A percentile compares a stretch with the other conserved stretches of the same genome.
Conservation (phyloP, 2,113 vertebrate species). For the Pristiophorus japonicus region DNA sequence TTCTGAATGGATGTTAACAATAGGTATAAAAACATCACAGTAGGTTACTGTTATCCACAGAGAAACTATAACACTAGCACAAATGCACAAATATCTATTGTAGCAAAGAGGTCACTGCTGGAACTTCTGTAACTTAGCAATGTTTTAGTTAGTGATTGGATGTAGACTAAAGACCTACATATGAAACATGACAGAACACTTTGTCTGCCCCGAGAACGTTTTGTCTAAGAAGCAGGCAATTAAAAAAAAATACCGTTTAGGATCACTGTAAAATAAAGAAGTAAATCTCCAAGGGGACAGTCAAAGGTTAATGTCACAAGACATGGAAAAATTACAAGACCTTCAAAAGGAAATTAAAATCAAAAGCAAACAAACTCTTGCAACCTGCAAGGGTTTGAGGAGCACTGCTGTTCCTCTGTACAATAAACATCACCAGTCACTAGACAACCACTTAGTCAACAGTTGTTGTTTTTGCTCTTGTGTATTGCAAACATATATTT, state of each 20-base stretch:
- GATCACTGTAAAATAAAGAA: neutral
- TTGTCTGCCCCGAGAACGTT: neutral
- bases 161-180: neutral
- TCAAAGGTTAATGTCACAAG: slow-evolving; percentile 31
- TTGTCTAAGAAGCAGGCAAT: neutral
- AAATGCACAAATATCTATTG: neutral
- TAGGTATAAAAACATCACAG: neutral
- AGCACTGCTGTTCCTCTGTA: slow-evolving; percentile 31
- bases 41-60: neutral
- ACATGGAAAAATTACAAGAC: slow-evolving; percentile 23
- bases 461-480: slow-evolving; percentile 35
- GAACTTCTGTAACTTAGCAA: neutral
- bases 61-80: neutral
- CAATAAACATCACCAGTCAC: slow-evolving; percentile 33
- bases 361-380: slow-evolving; percentile 30
- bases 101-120: neutral
- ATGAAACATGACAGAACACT: slow-evolving; percentile 23
- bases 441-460: slow-evolving; percentile 30
- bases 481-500: slow-evolving; percentile 4
- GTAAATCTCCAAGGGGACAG: slow-evolving; percentile 19
- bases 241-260: neutral
- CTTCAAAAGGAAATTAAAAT: slow-evolving; percentile 31
- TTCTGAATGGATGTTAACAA: neutral
- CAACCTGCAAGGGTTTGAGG: slow-evolving; percentile 30
- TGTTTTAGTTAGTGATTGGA: neutral